A percentile compares a stretch with the other conserved stretches of the same genome.
Conservation (phyloP, 2,797 vertebrate genomes). For the Loriculus beryllinus region DNA sequence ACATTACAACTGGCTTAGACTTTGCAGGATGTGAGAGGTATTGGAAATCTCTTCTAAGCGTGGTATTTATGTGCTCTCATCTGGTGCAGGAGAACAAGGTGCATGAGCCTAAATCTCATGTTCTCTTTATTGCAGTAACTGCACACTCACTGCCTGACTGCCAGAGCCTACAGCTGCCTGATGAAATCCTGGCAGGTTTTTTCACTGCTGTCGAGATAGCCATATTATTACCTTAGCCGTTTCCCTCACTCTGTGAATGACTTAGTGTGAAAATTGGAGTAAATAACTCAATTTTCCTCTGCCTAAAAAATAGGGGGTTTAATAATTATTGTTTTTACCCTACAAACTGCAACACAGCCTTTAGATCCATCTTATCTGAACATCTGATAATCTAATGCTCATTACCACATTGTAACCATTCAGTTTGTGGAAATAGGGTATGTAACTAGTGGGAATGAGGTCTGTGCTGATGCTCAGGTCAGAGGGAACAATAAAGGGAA, state of each 20-base stretch:
- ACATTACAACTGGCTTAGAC: background rate
- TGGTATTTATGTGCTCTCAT: background rate
- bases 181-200: background rate
- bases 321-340: background rate
- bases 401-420: background rate
- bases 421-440: background rate
- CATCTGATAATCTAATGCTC: slow-evolving; percentile 15
- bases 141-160: background rate
- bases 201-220: background rate
- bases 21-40: background rate
- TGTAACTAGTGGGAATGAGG: background rate
- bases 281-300: background rate
- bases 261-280: background rate
- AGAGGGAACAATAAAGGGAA: background rate
- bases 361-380: background rate
- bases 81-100: background rate
- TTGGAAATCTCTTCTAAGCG: background rate
- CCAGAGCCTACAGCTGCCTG: background rate
- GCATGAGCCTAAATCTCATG: background rate
- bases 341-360: background rate
- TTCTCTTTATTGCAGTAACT: background rate
- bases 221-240: background rate
- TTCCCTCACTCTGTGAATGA: background rate
- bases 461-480: background rate
- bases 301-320: background rate